Conservation (phyloP, 2,113 vertebrate species). For the Ceyx cyanopectus region DNA sequence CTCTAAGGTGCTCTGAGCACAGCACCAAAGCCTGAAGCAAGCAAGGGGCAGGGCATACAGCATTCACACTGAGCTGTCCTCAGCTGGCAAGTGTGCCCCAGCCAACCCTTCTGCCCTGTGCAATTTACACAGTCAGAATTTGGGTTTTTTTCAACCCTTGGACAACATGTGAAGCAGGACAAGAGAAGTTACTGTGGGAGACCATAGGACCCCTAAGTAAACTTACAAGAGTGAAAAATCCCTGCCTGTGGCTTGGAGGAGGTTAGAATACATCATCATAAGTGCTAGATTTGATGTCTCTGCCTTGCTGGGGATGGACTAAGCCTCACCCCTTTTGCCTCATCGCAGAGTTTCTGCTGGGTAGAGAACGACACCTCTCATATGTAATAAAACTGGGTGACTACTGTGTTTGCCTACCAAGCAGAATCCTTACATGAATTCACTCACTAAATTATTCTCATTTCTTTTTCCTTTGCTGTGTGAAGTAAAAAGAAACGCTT, state of each 20-base stretch:
- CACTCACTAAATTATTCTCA: not conserved
- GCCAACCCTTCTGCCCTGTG: not conserved
- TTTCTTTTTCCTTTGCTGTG: not conserved
- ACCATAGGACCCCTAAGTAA: not conserved
- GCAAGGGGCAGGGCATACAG: not conserved
- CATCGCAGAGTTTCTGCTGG: not conserved
- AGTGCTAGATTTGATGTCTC: not conserved
- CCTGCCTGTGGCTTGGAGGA: not conserved
- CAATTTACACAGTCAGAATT: fast-evolving
- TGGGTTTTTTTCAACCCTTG: not conserved
- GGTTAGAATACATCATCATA: not conserved
- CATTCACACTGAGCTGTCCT: not conserved
- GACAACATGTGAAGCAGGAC: not conserved
- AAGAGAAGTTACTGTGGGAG: not conserved
- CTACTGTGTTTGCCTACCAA: not conserved
- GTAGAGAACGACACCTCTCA: not conserved
- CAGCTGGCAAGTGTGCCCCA: not conserved
- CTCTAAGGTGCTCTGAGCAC: not conserved
- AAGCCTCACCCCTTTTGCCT: not conserved
- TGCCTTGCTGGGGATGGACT: not conserved
- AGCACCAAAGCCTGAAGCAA: not conserved
- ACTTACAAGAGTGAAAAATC: not conserved
- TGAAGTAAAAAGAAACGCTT: not conserved
- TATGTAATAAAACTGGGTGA: not conserved
- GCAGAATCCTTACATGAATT: not conserved